These are phyloP conservation scores for Drosophila barbarae DNA, from an alignment of 2,888 invertebrate genomes.

Conservation along the genomic window DNA sequence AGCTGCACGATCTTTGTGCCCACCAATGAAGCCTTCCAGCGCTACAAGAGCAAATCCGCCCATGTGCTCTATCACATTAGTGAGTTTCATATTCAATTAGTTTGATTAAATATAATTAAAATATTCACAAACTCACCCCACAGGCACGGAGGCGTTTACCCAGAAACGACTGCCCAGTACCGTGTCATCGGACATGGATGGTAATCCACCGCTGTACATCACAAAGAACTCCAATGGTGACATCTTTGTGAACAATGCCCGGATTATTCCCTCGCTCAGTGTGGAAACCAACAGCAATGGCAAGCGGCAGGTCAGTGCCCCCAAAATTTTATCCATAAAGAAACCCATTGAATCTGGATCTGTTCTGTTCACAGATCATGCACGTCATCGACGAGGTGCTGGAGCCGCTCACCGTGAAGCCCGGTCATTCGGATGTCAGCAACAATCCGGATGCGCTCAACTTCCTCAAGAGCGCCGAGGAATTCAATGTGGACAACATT, in stretches of 20 bases:
- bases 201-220: constrained; percentile 92
- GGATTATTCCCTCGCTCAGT: constrained; percentile 85
- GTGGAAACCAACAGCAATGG: constrained; percentile 83
- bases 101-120: constrained; percentile 28
- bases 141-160: constrained; percentile 88
- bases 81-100: constrained; percentile 81
- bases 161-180: constrained; percentile 82
- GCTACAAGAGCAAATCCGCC: constrained; percentile 82
- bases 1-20: constrained; percentile 94
- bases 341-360: not conserved
- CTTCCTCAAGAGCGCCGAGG: constrained; percentile 88
- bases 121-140: constrained; percentile 6
- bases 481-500: constrained; percentile 86
- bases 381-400: constrained; percentile 94
- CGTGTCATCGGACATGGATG: constrained; percentile 89
- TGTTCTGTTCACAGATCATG: constrained; percentile 83
- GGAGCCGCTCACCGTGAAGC: constrained; percentile 86
- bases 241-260: constrained; percentile 92
- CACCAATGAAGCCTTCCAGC: constrained; percentile 91
- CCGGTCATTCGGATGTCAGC: constrained; percentile 82
- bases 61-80: constrained; percentile 89
- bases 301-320: constrained; percentile 82
- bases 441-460: constrained; percentile 91
- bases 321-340: not conserved
- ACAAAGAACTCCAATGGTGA: constrained; percentile 85